A percentile compares a stretch with the other conserved stretches of the same genome.
These are phyloP conservation scores for Engystomops pustulosus DNA, from an alignment of 2,113 vertebrate species.

Conservation along the genomic window DNA sequence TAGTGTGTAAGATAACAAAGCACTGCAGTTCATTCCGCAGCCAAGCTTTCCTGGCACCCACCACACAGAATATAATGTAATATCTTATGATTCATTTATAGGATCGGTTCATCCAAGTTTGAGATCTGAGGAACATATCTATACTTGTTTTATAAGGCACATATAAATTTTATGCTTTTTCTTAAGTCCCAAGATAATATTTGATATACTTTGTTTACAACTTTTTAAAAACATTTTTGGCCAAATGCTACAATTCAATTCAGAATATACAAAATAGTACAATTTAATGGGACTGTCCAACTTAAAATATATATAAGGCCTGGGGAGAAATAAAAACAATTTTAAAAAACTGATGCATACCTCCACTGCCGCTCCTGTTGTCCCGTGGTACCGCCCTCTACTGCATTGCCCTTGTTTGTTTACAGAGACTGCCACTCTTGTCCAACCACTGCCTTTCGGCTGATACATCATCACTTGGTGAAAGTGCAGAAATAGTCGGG, in stretches of 20 bases:
- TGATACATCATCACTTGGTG: too few relatives aligned
- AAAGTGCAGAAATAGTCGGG: too few relatives aligned
- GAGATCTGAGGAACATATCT: background rate
- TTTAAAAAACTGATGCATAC: too few relatives aligned
- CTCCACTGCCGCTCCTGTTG: too few relatives aligned
- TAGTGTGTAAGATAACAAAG: conserved; percentile 14
- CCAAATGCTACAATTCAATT: background rate
- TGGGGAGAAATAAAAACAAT: too few relatives aligned
- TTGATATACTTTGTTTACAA: background rate
- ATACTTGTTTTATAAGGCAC: background rate
- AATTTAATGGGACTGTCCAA: too few relatives aligned
- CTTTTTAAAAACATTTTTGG: background rate
- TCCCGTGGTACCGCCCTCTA: too few relatives aligned
- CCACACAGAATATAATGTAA: background rate
- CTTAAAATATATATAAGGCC: too few relatives aligned
- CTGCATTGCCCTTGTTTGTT: too few relatives aligned
- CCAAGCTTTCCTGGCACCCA: background rate
- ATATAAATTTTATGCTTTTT: background rate
- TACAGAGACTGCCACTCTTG: too few relatives aligned
- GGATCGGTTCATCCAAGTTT: conserved; percentile 9
- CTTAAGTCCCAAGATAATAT: background rate
- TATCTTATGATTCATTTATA: conserved; percentile 24
- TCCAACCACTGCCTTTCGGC: too few relatives aligned
- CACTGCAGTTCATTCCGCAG: background rate
- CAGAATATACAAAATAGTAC: background rate